These are phyloP conservation scores for Antechinus stuartii DNA, from an alignment of 2,113 vertebrate genomes.

Conservation along the genomic window DNA sequence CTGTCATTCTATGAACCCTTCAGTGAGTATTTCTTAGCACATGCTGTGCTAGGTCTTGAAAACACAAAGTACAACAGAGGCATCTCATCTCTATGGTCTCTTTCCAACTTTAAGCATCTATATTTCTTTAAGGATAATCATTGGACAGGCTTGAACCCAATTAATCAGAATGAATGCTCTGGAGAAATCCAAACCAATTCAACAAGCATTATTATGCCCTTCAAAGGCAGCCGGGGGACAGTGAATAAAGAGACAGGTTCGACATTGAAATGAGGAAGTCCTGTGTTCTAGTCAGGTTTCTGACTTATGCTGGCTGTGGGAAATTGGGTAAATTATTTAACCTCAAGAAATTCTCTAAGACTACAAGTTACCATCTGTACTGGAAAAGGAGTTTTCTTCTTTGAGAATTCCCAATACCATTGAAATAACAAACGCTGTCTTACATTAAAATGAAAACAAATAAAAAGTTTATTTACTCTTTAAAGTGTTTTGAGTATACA, in stretches of 20 bases:
- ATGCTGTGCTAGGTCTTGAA: not conserved
- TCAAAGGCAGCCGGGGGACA: not conserved
- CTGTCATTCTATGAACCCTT: not conserved
- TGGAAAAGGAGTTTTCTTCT: not conserved
- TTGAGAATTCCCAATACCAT: not conserved
- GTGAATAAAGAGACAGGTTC: not conserved
- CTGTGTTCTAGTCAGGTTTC: not conserved
- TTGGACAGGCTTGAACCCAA: not conserved
- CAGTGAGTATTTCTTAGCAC: not conserved
- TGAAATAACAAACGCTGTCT: not conserved
- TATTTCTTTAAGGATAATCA: conserved; percentile 13
- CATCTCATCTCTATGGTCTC: not conserved
- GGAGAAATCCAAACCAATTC: not conserved
- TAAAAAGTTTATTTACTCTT: not conserved
- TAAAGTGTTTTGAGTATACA: not conserved
- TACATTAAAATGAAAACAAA: not conserved
- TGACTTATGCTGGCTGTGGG: not conserved
- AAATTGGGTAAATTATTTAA: not conserved
- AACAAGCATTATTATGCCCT: not conserved
- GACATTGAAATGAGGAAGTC: not conserved
- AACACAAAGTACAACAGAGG: not conserved
- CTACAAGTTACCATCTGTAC: not conserved
- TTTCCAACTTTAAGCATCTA: not conserved
- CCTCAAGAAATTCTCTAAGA: not conserved
- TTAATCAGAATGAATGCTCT: not conserved